Evolutionary conservation across 1,140 invertebrate genomes (phyloP).

Genomic region (Sitodiplosis mosellana): DNA sequence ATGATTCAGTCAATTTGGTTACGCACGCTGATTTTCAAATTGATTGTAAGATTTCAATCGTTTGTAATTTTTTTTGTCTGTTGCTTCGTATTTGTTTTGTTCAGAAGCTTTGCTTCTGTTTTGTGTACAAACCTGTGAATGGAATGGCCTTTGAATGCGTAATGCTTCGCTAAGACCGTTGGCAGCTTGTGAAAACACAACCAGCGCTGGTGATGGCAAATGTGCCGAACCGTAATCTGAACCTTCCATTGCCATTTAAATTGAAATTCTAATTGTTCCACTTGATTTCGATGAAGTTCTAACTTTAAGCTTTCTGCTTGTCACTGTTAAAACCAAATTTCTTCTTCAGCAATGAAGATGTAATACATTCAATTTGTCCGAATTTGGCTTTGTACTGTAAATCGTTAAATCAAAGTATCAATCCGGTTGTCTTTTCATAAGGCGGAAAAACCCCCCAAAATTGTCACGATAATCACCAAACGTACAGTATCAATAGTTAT

Average conservation of each 20-base stretch:
- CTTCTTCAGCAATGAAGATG: neutral
- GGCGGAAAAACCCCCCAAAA: too few species aligned
- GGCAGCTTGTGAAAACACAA: constrained; percentile 5
- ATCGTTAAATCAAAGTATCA: neutral
- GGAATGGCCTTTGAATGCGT: constrained; percentile 4
- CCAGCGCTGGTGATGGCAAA: constrained; percentile 3
- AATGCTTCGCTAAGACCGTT: constrained; percentile 3
- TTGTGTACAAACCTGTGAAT: constrained; percentile 1
- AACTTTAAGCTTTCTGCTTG: neutral
- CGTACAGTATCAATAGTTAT: too few species aligned
- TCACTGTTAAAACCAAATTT: neutral
- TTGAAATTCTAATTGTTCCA: neutral
- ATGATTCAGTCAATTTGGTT: too few species aligned
- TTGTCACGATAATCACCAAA: too few species aligned
- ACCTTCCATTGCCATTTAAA: constrained; percentile 1
- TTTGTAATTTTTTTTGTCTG: too few species aligned
- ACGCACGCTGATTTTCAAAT: too few species aligned
- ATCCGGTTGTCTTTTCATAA: neutral
- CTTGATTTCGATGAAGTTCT: too few species aligned
- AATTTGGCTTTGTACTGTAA: neutral
- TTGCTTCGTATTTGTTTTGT: too few species aligned
- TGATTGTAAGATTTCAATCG: too few species aligned
- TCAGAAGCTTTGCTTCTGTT: too few species aligned
- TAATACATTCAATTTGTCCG: neutral
- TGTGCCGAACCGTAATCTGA: constrained; percentile 3